A percentile compares a stretch with the other conserved stretches of the same genome.
These are phyloP conservation scores for Pavo muticus DNA, from an alignment of 2,113 vertebrate species.

Conservation along the genomic window DNA sequence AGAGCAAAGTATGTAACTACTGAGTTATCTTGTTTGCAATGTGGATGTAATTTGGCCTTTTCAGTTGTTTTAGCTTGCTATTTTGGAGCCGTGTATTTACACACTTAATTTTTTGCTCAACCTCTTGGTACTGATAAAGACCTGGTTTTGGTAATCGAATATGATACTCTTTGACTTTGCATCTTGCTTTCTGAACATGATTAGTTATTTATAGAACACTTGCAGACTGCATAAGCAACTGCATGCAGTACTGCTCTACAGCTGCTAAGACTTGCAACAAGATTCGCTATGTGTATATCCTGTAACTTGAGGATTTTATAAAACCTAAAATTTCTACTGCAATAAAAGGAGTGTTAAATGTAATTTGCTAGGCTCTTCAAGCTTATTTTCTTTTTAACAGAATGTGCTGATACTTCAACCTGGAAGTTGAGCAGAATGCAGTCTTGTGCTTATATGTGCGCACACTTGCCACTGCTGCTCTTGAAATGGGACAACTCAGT, in stretches of 20 bases:
- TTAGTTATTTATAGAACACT: constrained; percentile 68
- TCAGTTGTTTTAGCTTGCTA: constrained; percentile 50
- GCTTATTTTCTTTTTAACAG: constrained; percentile 37
- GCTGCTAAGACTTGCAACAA: constrained; percentile 54
- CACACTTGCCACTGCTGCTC: background rate
- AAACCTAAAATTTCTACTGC: constrained; percentile 73
- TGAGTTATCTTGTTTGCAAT: constrained; percentile 41
- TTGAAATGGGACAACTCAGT: background rate
- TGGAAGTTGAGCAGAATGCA: constrained; percentile 52
- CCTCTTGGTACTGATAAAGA: constrained; percentile 45
- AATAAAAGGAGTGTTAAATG: constrained; percentile 74
- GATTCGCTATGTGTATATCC: constrained; percentile 56
- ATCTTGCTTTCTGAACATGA: constrained; percentile 41
- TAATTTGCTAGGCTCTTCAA: constrained; percentile 44
- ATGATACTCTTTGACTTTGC: constrained; percentile 43
- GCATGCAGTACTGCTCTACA: constrained; percentile 61
- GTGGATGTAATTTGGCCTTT: constrained; percentile 59
- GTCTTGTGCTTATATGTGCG: background rate
- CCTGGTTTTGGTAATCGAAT: constrained; percentile 14
- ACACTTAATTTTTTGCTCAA: constrained; percentile 48
- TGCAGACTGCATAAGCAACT: constrained; percentile 64
- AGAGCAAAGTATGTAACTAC: constrained; percentile 24
- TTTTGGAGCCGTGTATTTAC: constrained; percentile 42
- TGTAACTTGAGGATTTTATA: constrained; percentile 74
- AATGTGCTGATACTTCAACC: constrained; percentile 20